Evolutionary conservation across 2,888 invertebrate genomes (phyloP).

Genomic region (Oegoconia quadripuncta): DNA sequence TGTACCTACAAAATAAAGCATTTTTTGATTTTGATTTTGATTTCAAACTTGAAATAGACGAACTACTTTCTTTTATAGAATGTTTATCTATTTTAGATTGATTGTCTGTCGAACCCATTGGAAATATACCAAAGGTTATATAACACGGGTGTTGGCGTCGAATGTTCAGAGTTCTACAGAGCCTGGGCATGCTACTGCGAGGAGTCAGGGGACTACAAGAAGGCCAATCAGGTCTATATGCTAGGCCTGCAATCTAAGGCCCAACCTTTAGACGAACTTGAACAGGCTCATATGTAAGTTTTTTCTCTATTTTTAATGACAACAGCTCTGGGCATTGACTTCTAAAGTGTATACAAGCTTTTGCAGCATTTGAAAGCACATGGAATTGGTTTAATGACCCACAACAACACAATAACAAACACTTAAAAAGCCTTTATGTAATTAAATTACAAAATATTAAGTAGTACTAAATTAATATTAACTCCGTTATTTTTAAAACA

Average conservation of each 20-base stretch:
- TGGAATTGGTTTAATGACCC: no score
- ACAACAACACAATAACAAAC: no score
- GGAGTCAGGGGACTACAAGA: conserved; percentile 87
- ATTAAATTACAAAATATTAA: no score
- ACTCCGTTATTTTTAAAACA: no score
- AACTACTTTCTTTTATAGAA: no score
- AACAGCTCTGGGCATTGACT: conserved; percentile 9
- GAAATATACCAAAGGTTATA: conserved; percentile 90
- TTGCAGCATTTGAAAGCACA: no score
- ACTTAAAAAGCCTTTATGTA: no score
- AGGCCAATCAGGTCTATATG: conserved; percentile 89
- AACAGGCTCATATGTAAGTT: conserved; percentile 85
- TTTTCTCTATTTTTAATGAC: conserved; percentile 17
- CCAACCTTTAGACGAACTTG: conserved; percentile 87
- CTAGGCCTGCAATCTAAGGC: conserved; percentile 87
- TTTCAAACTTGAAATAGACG: no score
- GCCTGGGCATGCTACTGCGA: conserved; percentile 95
- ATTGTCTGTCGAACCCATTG: conserved; percentile 85
- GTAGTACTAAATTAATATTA: no score
- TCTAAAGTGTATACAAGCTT: no score
- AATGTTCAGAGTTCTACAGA: conserved; percentile 90
- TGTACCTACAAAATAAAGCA: no score
- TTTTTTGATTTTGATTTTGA: no score
- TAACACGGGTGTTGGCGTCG: conserved; percentile 88
- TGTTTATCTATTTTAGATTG: conserved; percentile 85